Conservation (phyloP, 2,113 vertebrate genomes). For the Vimba vimba region DNA sequence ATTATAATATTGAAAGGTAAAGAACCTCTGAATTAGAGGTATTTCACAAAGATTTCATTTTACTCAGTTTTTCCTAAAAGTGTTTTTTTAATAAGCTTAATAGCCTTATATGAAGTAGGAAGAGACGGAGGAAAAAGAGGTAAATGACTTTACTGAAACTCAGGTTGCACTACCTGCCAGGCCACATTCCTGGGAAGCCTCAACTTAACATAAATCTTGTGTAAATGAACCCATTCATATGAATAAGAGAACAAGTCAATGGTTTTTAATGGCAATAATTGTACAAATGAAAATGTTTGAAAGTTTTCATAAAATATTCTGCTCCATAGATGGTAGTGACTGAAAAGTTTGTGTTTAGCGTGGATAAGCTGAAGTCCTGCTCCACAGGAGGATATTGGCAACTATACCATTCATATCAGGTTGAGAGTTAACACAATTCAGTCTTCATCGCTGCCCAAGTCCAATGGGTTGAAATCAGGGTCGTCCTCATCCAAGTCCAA, state of each 20-base stretch:
- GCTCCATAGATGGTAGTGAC: not conserved
- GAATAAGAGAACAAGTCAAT: not conserved
- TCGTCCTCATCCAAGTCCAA: slow-evolving; percentile 93
- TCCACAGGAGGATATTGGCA: slow-evolving; percentile 22
- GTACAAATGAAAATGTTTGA: slow-evolving; percentile 35
- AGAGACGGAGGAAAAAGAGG: not conserved
- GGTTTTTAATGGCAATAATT: slow-evolving; percentile 43
- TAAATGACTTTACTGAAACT: not conserved
- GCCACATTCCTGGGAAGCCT: not conserved
- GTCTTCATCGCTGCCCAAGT: slow-evolving; percentile 87
- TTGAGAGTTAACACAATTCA: not conserved
- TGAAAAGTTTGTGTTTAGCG: slow-evolving; percentile 26
- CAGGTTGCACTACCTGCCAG: not conserved
- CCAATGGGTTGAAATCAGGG: slow-evolving; percentile 89
- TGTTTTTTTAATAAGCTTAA: not conserved
- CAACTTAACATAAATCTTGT: not conserved
- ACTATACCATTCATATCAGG: not conserved
- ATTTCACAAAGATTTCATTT: not conserved
- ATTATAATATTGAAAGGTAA: not conserved
- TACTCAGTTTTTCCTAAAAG: not conserved
- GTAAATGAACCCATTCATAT: not conserved
- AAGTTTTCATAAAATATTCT: slow-evolving; percentile 22
- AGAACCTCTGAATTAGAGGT: not conserved
- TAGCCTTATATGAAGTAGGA: not conserved
- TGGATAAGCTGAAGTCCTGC: slow-evolving; percentile 2